Percentiles rank a stretch among this genome's conserved stretches.
Evolutionary conservation across 2,113 vertebrate genomes (phyloP).

Genomic region (Cyanoliseus patagonus): DNA sequence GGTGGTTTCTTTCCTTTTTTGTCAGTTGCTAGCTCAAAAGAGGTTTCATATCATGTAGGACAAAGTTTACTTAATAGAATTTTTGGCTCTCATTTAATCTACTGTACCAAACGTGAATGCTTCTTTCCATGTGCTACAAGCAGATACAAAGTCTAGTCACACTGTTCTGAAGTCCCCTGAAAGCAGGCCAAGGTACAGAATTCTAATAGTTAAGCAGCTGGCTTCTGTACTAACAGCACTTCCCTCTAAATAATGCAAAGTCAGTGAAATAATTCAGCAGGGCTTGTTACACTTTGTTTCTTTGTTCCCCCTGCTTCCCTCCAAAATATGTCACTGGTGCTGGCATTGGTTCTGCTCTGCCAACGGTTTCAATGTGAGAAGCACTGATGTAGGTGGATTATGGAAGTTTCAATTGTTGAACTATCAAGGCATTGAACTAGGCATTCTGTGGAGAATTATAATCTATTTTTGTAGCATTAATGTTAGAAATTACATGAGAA

Average conservation of each 20-base stretch:
- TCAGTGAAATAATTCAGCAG: constrained; percentile 61
- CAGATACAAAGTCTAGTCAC: constrained; percentile 5
- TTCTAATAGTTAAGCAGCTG: constrained; percentile 65
- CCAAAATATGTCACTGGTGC: neutral
- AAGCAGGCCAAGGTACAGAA: constrained; percentile 37
- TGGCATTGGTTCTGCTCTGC: neutral
- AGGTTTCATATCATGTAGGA: neutral
- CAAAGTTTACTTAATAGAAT: constrained; percentile 16
- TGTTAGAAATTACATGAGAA: neutral
- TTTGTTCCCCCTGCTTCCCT: neutral
- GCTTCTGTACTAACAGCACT: constrained; percentile 54
- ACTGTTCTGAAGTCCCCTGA: constrained; percentile 6
- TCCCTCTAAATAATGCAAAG: constrained; percentile 61
- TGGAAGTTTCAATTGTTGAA: neutral
- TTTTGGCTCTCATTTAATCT: constrained; percentile 17
- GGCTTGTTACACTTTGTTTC: neutral
- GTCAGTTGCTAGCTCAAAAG: constrained; percentile 1
- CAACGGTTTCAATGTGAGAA: neutral
- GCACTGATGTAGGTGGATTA: neutral
- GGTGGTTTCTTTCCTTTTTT: constrained; percentile 24
- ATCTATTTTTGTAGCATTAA: neutral
- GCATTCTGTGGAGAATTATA: neutral
- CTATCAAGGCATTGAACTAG: neutral
- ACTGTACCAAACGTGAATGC: neutral
- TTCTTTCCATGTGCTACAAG: neutral